phyloP scores from a whole-genome alignment of 2,888 invertebrate genomes.

The Apamea sordens region DNA sequence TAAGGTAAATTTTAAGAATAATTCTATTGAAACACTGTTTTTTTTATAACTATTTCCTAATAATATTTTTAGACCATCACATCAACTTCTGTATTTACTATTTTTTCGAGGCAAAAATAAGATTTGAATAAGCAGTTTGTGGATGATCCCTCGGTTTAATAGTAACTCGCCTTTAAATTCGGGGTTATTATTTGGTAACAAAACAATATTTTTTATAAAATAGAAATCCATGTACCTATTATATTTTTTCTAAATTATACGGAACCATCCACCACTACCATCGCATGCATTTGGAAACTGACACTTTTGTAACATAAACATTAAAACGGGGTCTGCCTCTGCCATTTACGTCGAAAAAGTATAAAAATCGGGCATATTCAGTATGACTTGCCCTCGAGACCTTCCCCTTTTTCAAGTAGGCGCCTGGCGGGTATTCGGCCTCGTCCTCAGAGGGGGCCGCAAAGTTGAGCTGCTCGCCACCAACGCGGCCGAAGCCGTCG shows the following conservation, averaged over 20 bases:
- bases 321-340: constrained; percentile 36
- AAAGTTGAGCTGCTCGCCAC: constrained; percentile 91
- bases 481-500: constrained; percentile 87
- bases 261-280: constrained; percentile 17
- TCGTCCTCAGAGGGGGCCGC: constrained; percentile 93
- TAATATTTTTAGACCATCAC: constrained; percentile 13
- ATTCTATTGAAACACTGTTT: not conserved
- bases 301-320: constrained; percentile 37
- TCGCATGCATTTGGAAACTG: constrained; percentile 4
- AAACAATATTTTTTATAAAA: not conserved
- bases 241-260: not conserved
- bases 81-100: constrained; percentile 6
- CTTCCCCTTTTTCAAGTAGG: constrained; percentile 92
- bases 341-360: constrained; percentile 51
- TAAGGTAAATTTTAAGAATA: not conserved
- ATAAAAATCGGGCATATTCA: constrained; percentile 83
- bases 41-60: no score
- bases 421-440: constrained; percentile 92
- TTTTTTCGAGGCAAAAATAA: not conserved
- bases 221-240: no score
- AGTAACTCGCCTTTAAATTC: not conserved
- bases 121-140: constrained; percentile 11
- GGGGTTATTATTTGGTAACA: not conserved
- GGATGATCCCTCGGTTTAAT: constrained; percentile 32
- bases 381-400: constrained; percentile 91